A percentile compares a stretch with the other conserved stretches of the same genome.
Evolutionary conservation across 1,140 invertebrate genomes (phyloP).

Genomic region (Nylanderia fulva): DNA sequence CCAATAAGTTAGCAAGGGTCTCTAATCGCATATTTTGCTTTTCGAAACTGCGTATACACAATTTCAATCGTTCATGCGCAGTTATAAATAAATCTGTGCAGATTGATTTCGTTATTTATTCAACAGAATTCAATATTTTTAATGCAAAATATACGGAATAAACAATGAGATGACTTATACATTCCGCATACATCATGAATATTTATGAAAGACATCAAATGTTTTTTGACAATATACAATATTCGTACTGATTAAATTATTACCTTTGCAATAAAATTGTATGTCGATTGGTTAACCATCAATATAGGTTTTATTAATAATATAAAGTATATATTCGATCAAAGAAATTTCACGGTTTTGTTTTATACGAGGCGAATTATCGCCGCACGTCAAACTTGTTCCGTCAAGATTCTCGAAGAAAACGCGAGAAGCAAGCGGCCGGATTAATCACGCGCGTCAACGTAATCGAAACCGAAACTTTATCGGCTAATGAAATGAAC

Average conservation of each 20-base stretch:
- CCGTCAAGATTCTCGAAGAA: constrained; percentile 58
- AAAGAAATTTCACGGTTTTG: background rate
- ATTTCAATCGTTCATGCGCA: background rate
- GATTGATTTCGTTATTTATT: background rate
- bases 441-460: constrained; percentile 52
- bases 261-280: background rate
- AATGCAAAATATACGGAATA: constrained; percentile 1
- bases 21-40: background rate
- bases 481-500: constrained; percentile 39
- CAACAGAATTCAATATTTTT: background rate
- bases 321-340: constrained; percentile 13
- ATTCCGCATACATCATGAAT: background rate
- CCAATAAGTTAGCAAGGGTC: background rate
- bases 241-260: constrained; percentile 26
- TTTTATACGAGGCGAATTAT: constrained; percentile 1
- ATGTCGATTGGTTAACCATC: background rate
- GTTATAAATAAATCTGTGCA: background rate
- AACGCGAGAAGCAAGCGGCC: background rate
- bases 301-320: constrained; percentile 27
- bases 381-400: constrained; percentile 33
- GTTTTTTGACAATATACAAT: background rate
- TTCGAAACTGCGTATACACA: background rate
- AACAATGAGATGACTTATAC: constrained; percentile 1
- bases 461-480: constrained; percentile 50
- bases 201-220: constrained; percentile 1